Conservation (phyloP, 53 echinoderm and acorn worm genomes). For the Zoroaster sp. region DNA sequence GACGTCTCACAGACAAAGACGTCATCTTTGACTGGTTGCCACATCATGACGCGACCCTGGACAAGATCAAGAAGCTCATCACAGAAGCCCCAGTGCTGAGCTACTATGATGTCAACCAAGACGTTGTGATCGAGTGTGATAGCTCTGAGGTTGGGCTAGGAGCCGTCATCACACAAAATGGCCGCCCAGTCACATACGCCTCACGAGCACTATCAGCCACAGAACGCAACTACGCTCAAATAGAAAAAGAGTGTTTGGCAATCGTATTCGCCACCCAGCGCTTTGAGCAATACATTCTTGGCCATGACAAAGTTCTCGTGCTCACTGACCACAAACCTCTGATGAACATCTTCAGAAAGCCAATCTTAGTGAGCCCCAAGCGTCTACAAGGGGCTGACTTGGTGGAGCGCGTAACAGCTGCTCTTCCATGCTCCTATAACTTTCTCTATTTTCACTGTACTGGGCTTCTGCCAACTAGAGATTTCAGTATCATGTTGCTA, state of each 20-base stretch:
- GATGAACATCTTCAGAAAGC: conserved; percentile 55
- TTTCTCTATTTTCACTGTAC: too few species aligned
- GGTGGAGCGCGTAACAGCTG: too few species aligned
- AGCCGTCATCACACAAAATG: conserved; percentile 61
- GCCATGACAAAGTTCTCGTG: conserved; percentile 33
- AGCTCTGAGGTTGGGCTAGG: conserved; percentile 60
- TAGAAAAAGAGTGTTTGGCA: conserved; percentile 71
- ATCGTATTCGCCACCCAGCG: conserved; percentile 49
- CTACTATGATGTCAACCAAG: conserved; percentile 63
- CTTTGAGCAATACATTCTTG: conserved; percentile 59
- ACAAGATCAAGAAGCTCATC: conserved; percentile 35
- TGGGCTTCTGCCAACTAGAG: too few species aligned
- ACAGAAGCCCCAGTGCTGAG: conserved; percentile 30
- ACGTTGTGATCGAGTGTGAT: conserved; percentile 65
- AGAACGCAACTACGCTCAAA: conserved; percentile 61
- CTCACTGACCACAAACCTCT: conserved; percentile 62
- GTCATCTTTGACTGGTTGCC: conserved; percentile 19
- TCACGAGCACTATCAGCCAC: conserved; percentile 41
- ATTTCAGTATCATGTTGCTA: too few species aligned
- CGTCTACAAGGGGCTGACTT: too few species aligned
- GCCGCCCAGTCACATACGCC: conserved; percentile 57
- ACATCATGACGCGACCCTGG: conserved; percentile 23
- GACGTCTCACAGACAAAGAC: conserved; percentile 56
- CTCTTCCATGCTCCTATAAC: too few species aligned
- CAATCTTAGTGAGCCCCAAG: conserved; percentile 32